Percentiles rank a stretch among this genome's conserved stretches.
Conservation (phyloP, 1,140 invertebrate genomes). For the Pseudomyrmex concolor region DNA sequence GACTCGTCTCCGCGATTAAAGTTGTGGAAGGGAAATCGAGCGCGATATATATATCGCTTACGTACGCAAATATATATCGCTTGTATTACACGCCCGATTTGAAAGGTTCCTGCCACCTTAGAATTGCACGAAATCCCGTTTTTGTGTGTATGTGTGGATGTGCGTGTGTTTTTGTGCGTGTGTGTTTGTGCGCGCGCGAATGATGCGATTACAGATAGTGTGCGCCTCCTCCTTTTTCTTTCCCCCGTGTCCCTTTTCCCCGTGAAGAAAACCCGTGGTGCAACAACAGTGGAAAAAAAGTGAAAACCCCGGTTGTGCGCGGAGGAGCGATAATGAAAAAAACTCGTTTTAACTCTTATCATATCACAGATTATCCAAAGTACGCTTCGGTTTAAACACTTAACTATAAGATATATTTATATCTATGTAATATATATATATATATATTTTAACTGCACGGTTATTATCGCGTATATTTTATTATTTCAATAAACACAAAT, state of each 20-base stretch:
- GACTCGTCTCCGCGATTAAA: neutral
- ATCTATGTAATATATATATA: neutral
- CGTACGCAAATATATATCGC: too few species aligned
- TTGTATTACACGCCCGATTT: neutral
- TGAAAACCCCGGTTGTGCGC: conserved; percentile 50
- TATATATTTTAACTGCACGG: neutral
- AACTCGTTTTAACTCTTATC: conserved; percentile 71
- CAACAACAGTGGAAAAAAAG: conserved; percentile 61
- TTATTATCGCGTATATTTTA: too few species aligned
- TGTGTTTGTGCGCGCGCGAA: conserved; percentile 7
- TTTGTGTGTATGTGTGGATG: conserved; percentile 54
- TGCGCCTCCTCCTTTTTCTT: conserved; percentile 9
- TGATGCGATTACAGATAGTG: conserved; percentile 8
- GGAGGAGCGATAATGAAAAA: conserved; percentile 58
- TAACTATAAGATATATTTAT: neutral
- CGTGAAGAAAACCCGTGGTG: conserved; percentile 58
- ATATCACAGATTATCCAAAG: conserved; percentile 84
- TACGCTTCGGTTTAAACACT: conserved; percentile 71
- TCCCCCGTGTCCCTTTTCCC: conserved; percentile 10
- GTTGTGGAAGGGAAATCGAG: neutral
- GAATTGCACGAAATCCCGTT: conserved; percentile 77
- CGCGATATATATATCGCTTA: neutral
- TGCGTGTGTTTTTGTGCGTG: too few species aligned
- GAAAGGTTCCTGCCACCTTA: conserved; percentile 65
- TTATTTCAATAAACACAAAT: too few species aligned